Percentiles rank a stretch among this genome's conserved stretches.
Evolutionary conservation across 2,113 vertebrate species (phyloP).

Genomic region (Syngnathus scovelli): DNA sequence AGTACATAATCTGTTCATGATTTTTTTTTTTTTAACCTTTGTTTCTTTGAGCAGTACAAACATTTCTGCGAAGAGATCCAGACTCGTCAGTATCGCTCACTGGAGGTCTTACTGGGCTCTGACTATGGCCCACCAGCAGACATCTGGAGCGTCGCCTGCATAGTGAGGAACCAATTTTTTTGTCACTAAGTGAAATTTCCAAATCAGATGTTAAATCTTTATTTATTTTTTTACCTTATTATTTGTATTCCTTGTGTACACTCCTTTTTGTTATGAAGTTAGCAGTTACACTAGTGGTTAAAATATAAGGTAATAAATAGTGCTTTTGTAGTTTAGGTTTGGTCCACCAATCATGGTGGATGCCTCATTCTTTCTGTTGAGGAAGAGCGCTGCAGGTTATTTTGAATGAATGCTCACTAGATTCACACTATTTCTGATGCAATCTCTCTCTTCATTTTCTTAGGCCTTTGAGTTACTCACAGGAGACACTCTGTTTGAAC

Average conservation of each 20-base stretch:
- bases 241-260: no score
- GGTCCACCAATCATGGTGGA: no score
- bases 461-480: constrained; percentile 83
- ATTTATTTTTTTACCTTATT: no score
- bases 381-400: not conserved
- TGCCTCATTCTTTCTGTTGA: no score
- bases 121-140: constrained; percentile 78
- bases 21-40: not conserved
- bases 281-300: no score
- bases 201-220: not conserved
- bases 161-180: constrained; percentile 64
- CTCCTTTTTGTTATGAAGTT: no score
- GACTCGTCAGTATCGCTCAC: constrained; percentile 81
- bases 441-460: constrained; percentile 20
- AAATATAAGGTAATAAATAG: no score
- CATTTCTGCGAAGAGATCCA: constrained; percentile 84
- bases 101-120: constrained; percentile 81
- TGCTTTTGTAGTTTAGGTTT: no score
- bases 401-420: not conserved
- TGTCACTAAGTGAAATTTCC: not conserved
- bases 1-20: not conserved
- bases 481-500: constrained; percentile 77
- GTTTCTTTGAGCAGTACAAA: constrained; percentile 74
- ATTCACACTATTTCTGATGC: not conserved
- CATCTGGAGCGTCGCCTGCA: constrained; percentile 82